Percentiles rank a stretch among this genome's conserved stretches.
Conservation (phyloP, 2,797 vertebrate species). For the Sebastes hopkinsi region DNA sequence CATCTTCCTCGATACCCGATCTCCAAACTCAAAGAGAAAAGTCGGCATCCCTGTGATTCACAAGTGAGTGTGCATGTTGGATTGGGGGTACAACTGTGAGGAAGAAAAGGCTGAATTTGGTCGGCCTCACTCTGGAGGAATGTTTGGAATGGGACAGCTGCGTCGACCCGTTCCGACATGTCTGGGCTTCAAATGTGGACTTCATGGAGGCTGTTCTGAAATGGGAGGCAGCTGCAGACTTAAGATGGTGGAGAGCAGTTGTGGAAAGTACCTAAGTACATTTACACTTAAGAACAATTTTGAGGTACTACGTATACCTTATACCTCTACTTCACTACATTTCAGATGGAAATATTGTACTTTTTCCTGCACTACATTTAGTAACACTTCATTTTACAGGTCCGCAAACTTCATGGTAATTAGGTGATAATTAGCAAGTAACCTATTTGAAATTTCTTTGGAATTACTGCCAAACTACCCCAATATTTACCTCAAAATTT, state of each 20-base stretch:
- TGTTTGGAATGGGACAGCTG: constrained; percentile 68
- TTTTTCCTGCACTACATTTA: no score
- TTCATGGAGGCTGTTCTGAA: constrained; percentile 34
- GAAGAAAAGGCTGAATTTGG: neutral
- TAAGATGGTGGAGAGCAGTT: neutral
- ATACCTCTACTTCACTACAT: no score
- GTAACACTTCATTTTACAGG: no score
- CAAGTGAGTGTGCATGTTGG: neutral
- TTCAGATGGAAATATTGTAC: no score
- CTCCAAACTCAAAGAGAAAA: neutral
- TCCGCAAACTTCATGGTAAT: no score
- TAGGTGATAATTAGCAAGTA: no score
- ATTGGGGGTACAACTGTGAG: neutral
- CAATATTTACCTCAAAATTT: no score
- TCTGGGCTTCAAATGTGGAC: constrained; percentile 46
- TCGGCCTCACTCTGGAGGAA: constrained; percentile 52
- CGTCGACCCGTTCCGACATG: constrained; percentile 50
- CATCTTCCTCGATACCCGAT: neutral
- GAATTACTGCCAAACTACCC: no score
- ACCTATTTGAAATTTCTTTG: no score
- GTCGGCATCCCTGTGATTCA: neutral
- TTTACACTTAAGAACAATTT: neutral
- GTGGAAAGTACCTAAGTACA: neutral
- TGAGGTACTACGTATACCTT: neutral
- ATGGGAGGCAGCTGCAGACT: constrained; percentile 43